Conservation (phyloP, 2,113 vertebrate species). For the Stercorarius parasiticus region DNA sequence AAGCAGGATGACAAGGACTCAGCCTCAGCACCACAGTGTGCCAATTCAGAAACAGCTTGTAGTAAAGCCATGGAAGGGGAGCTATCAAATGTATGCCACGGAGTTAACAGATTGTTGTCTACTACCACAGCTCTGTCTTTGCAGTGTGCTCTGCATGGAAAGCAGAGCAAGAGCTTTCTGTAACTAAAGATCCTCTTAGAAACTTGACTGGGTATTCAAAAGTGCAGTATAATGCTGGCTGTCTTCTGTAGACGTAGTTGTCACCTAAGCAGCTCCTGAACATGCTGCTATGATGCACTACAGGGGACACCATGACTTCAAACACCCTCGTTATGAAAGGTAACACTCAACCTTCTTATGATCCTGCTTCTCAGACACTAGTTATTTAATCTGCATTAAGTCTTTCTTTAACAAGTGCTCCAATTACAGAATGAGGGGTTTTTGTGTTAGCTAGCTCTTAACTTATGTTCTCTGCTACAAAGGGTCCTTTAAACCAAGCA, state of each 20-base stretch:
- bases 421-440: not conserved
- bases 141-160: not conserved
- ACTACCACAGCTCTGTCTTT: not conserved
- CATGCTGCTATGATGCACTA: accelerated
- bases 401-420: not conserved
- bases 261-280: not conserved
- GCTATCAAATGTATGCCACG: not conserved
- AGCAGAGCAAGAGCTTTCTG: not conserved
- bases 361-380: not conserved
- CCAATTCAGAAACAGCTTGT: not conserved
- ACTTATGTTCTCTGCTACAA: not conserved
- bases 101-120: not conserved
- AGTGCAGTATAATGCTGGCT: not conserved
- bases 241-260: not conserved
- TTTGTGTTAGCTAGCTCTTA: not conserved
- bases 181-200: not conserved
- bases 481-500: not conserved
- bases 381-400: not conserved
- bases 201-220: not conserved
- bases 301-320: not conserved
- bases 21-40: not conserved
- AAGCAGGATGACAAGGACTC: not conserved
- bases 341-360: not conserved
- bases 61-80: not conserved
- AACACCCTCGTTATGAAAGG: not conserved